Base-by-base conservation (phyloP, 2,888 invertebrate genomes). In the Strigamia crassipes region DNA sequence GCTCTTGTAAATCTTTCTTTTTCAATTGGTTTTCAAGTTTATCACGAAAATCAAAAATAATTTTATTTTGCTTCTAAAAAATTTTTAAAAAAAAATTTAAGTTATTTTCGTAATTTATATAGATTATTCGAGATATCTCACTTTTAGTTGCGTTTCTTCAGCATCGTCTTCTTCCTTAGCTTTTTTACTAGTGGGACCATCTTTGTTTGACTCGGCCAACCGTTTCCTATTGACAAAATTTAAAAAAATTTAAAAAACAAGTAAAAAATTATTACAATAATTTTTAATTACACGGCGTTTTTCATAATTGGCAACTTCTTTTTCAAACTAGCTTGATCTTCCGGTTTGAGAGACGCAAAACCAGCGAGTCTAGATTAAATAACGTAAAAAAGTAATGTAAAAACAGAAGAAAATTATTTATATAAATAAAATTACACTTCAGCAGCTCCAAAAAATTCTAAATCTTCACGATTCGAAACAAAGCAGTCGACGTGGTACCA, bases 401-500 rank as follows among this genome's bases (percentile, higher is more conserved):
- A 79, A n/a, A 46, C 46, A 27, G 27, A 27, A 27, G 10, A 3
- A 46, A 78, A 27, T n/a, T 38, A 34, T 0, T 78, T n/a, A 34
- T 5, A 78, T 27, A 78, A 78, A 42, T 46, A 8, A 31, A 31
- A 6, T 10, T 79, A 79, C 79, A 10, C 41, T 1, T 41, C 18
- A 18, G 79, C 79, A 1, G 79, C 23, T 51, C 91, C 93, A 86
- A 91, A 92, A 88, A 92, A 98, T 18, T 92, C 91, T 2, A 96
- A 88, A 10, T 93, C 92, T 23, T 91, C 90, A 56, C 96, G 90
- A 0, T 92, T 86, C 86, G 94, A 92, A 0, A 91, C 92, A 89
- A 98, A 98, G 87, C 98, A 98, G 83, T 94, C 93, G 2, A 96
- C 88, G 88, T 98, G 98, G 88, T 97, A 93, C 97, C 97, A 98